Conservation (phyloP, 1,140 invertebrate genomes). For the Argopecten irradians region DNA sequence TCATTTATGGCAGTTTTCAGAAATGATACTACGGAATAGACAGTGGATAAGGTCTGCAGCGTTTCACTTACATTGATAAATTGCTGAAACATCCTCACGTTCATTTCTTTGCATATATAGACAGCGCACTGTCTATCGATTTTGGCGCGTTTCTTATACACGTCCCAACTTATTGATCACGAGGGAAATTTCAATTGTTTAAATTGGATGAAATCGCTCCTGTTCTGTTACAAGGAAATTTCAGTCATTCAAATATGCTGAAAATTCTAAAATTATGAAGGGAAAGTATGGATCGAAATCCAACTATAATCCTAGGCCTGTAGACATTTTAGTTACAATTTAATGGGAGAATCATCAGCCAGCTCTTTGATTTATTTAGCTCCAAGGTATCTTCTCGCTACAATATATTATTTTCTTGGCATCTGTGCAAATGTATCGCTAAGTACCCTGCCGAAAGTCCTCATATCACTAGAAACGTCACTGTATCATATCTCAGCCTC, state of each 20-base stretch:
- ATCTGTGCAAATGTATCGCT: conserved; percentile 2
- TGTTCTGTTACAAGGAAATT: neutral
- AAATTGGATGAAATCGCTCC: conserved; percentile 2
- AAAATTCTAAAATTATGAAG: neutral
- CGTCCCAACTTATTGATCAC: neutral
- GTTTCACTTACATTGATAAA: conserved; percentile 12
- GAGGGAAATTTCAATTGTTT: neutral
- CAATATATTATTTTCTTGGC: neutral
- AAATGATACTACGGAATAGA: neutral
- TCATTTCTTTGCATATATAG: conserved; percentile 23
- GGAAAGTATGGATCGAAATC: neutral
- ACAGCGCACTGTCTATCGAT: neutral
- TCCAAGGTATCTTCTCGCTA: neutral
- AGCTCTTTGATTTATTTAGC: conserved; percentile 9
- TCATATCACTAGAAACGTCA: neutral
- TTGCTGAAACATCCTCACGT: neutral
- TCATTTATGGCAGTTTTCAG: conserved; percentile 7
- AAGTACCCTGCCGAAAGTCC: neutral
- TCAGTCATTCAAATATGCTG: neutral
- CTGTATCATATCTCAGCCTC: neutral
- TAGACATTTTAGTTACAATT: neutral
- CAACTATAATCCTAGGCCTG: neutral
- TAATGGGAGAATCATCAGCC: neutral
- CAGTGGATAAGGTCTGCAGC: neutral
- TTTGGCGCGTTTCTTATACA: neutral